These are phyloP conservation scores for Dasyornis broadbenti DNA, from an alignment of 2,113 vertebrate species.

Conservation along the genomic window DNA sequence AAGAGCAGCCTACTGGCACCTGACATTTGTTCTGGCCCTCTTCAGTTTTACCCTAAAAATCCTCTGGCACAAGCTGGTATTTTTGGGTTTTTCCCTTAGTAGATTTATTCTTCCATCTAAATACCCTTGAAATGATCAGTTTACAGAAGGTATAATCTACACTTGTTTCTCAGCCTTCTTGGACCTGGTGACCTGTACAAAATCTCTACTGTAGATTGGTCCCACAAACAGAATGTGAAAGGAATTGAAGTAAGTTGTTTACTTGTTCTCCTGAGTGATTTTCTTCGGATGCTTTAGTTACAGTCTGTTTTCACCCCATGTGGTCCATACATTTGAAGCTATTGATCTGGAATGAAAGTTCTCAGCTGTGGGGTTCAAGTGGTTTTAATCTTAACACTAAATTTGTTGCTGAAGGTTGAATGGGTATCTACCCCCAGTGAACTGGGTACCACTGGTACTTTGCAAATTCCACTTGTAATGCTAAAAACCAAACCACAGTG, in stretches of 20 bases:
- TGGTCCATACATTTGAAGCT: background rate
- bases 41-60: conserved; percentile 1
- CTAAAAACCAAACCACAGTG: background rate
- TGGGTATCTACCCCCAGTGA: background rate
- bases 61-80: background rate
- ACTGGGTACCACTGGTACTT: background rate
- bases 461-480: background rate
- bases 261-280: background rate
- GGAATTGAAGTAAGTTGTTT: background rate
- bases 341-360: background rate
- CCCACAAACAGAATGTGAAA: background rate
- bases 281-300: background rate
- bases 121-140: background rate
- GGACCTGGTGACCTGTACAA: background rate
- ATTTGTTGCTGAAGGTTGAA: background rate
- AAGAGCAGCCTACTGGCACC: conserved; percentile 24
- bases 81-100: background rate
- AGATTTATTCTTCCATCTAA: background rate
- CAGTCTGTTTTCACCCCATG: background rate
- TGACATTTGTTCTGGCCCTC: background rate
- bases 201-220: background rate
- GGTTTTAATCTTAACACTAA: background rate
- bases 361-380: background rate
- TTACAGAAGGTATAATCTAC: background rate
- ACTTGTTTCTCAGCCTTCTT: background rate